phyloP scores from a whole-genome alignment of 2,888 invertebrate species.

The Petrolisthes manimaculis region DNA sequence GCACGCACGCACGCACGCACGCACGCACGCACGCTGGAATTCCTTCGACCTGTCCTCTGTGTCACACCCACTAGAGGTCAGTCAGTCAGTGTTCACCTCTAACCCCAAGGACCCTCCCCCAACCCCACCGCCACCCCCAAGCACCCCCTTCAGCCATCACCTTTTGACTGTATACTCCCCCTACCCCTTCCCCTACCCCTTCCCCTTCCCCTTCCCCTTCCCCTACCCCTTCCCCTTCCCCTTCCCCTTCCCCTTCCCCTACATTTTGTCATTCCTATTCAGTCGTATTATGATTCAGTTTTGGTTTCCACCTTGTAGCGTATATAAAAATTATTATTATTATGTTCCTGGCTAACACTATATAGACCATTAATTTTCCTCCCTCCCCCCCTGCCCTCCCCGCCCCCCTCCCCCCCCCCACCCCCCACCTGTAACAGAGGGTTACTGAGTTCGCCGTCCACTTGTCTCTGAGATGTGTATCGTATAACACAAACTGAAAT shows the following conservation, averaged over 20 bases:
- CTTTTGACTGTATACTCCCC: not conserved
- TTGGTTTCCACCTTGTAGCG: no score
- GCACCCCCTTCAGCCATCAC: not conserved
- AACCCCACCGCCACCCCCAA: not conserved
- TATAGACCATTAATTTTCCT: no score
- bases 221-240: not conserved
- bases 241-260: not conserved
- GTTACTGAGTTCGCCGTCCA: no score
- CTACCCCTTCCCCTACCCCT: not conserved
- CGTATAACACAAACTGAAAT: no score
- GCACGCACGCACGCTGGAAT: not conserved
- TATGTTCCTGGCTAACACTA: no score
- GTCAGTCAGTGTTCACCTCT: not conserved
- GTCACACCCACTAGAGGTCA: no score
- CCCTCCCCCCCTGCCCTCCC: no score
- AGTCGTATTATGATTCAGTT: no score
- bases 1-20: not conserved
- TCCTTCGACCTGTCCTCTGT: not conserved
- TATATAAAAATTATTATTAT: no score
- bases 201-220: not conserved
- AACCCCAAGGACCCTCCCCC: not conserved
- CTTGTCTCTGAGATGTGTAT: no score
- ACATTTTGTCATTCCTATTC: not conserved
- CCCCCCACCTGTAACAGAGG: no score
- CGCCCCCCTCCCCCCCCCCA: no score